Evolutionary conservation across 2,797 vertebrate species (phyloP), one percentile per base, ranked within the genome.

Genomic region (Caiman crocodilus): DNA sequence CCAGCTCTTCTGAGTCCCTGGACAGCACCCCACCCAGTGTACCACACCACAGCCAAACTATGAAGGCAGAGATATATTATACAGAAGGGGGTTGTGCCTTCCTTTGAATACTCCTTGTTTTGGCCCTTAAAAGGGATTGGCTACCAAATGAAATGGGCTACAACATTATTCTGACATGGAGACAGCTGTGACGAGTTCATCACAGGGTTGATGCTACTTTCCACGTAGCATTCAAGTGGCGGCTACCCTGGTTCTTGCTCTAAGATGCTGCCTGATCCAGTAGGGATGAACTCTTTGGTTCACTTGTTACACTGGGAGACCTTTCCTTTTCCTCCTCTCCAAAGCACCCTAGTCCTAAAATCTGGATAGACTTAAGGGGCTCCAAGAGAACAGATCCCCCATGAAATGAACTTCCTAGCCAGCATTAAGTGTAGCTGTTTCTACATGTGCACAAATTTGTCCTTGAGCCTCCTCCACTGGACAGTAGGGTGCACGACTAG

Each of bases 371-470:
- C 42, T 50, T 50, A 10, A 18, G 50, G 35, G 74, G 82, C 18
- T 79, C 84, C 30, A 4, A 20, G 76, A 1, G 5, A 6, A 2
- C 2, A 1, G 83, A 76, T 67, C 80, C 13, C 21, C 2, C 8
- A 2, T 12, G 63, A 58, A 75, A 17, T 2, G 7, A 10, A 1
- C 26, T 32, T 26, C 9, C 1, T 1, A 42, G 60, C 15, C 76
- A 21, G 69, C 35, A 32, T 14, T 50, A n/a, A 42, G 63, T 0
- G 5, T 20, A 21, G 76, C 16, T 56, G 25, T 83, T 42, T 82
- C 9, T 63, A 5, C 4, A 1, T 0, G 12, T 14, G 79, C 91
- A 12, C 61, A 4, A 1, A 16, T 16, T 75, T 18, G 6, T 30
- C 87, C 75, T 60, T 17, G 1, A 21, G 73, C 69, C 59, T 28